These are phyloP conservation scores for Lanius collurio DNA, from an alignment of 2,113 vertebrate species.

Conservation along the genomic window DNA sequence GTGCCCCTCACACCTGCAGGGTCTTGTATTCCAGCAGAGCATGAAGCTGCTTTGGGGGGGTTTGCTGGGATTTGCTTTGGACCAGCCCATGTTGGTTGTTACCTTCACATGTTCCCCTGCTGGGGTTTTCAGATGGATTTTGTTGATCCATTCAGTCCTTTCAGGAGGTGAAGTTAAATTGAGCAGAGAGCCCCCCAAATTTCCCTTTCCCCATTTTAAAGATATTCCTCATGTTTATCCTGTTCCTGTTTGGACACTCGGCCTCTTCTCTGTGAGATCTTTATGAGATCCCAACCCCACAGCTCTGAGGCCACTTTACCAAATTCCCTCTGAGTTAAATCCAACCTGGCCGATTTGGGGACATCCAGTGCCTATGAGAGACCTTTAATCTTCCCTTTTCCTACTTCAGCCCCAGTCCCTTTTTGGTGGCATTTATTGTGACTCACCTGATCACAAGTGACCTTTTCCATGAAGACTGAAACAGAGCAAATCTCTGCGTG, in stretches of 20 bases:
- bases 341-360: rapidly evolving
- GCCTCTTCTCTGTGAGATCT: neutral
- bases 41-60: neutral
- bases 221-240: rapidly evolving
- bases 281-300: neutral
- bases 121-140: neutral
- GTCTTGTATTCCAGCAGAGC: rapidly evolving
- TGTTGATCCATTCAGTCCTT: neutral
- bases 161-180: neutral
- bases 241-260: neutral
- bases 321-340: neutral
- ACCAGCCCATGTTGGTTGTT: rapidly evolving
- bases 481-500: neutral
- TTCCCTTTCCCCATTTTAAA: neutral
- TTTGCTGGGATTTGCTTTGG: neutral
- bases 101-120: neutral
- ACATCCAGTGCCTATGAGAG: rapidly evolving
- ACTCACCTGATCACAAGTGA: neutral
- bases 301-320: rapidly evolving
- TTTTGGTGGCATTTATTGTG: neutral
- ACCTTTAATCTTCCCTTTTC: neutral
- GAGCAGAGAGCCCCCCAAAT: rapidly evolving
- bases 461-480: neutral
- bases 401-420: neutral
- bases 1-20: neutral